Evolutionary conservation across 2,888 invertebrate genomes (phyloP), one percentile per base, ranked within the genome.

Genomic region (Lagria hirta): DNA sequence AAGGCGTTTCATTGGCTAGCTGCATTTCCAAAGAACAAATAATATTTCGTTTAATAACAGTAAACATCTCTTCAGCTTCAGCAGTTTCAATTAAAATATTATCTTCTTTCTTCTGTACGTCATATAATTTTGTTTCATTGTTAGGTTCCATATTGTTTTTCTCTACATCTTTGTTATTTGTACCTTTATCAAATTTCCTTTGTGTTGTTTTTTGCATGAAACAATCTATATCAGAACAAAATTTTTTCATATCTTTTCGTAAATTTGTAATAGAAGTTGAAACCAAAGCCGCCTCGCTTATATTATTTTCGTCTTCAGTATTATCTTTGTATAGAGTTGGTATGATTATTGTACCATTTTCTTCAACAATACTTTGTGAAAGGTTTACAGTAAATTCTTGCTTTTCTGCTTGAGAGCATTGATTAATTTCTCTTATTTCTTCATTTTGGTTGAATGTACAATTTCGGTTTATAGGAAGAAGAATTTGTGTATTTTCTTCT

Each of bases 21-120:
- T 70, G 70, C 70, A 71, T 69, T 58, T 71, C 70, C 43, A 71
- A 57, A 38, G 68, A 69, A 49, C 66, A 64, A 11, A 54, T 60
- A 6, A 64, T 57, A 28, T 58, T 53, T 36, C 61, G 48, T 43
- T 48, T 53, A 16, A 55, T 20, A 12, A 58, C 24, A 2, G 26
- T 26, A 6, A 38, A 20, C 43, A 7, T 49, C 47, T 13, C 24
- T 21, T 17, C 22, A 15, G 21, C 24, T 24, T 17, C 13, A 22
- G 20, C 32, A 4, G 6, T 21, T 12, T 38, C 32, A 20, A 10
- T n/a, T 44, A 29, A 28, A 10, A 29, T 18, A 29, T 40, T 10
- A 8, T 26, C 36, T 4, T 17, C 17, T 8, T 42, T 23, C 17
- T 36, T 22, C 13, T 24, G 12, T 6, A 21, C 13, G 24, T 45